These are phyloP conservation scores for Dicycla oo DNA, from an alignment of 2,888 invertebrate species.

Conservation along the genomic window DNA sequence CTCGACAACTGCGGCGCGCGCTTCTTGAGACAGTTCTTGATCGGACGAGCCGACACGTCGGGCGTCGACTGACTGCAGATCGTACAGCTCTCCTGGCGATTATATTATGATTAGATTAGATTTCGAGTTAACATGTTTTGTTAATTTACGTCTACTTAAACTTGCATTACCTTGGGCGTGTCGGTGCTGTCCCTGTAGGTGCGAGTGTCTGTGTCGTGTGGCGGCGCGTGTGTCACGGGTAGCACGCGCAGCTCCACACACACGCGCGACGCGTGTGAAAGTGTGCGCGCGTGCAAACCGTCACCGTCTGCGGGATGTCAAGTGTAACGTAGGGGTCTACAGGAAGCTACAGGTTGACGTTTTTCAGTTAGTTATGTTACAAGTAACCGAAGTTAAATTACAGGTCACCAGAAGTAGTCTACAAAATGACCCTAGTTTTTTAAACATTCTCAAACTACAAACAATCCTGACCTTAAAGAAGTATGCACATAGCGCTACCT, in stretches of 20 bases:
- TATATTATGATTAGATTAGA: neutral
- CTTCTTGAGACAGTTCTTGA: conserved; percentile 87
- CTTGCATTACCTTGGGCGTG: conserved; percentile 70
- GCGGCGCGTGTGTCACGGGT: conserved; percentile 70
- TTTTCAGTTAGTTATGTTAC: neutral
- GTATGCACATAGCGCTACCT: conserved; percentile 16
- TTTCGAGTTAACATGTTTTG: neutral
- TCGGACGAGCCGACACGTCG: conserved; percentile 84
- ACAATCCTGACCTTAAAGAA: neutral
- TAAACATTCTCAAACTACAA: neutral
- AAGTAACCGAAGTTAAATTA: neutral
- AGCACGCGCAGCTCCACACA: conserved; percentile 89
- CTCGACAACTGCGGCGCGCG: conserved; percentile 73
- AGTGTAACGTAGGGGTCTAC: neutral
- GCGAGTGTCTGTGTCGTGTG: conserved; percentile 61
- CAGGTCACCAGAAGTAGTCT: neutral
- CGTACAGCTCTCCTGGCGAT: conserved; percentile 76
- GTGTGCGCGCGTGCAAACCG: conserved; percentile 55
- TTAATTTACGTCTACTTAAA: neutral
- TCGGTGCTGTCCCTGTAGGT: conserved; percentile 73
- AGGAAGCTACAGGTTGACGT: neutral
- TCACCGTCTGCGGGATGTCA: neutral
- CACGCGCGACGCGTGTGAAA: conserved; percentile 83
- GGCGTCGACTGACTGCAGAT: conserved; percentile 85
- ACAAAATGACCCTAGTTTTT: neutral